Base-by-base conservation (phyloP, 2,797 vertebrate genomes). In the Neostethus bicornis region DNA sequence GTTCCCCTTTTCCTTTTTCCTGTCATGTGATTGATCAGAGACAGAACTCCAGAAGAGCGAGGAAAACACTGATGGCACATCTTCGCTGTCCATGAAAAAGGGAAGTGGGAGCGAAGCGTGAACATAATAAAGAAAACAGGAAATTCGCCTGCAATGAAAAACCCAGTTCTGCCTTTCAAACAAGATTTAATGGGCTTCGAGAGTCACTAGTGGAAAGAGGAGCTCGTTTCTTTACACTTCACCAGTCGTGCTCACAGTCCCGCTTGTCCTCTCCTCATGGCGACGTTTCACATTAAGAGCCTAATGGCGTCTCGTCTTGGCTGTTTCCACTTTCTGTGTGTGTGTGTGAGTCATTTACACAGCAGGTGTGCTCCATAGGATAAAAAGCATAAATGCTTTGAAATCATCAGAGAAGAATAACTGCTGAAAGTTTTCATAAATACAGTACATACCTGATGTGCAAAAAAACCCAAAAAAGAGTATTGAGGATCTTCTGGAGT, bases 81-180 rank as follows among this genome's bases (percentile, higher is more conserved):
- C 76, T 66, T 49, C 46, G 63, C 66, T 64, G 80, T 86, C 79
- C 84, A 76, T 79, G 80, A 79, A 86, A 83, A 84, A 42, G 70
- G 85, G 87, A 91, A 90, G 75, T 24, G 16, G 51, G 61, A 52
- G 53, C 79, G 81, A 85, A 75, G 70, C 59, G 25, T 28, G 66
- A 79, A 79, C 51, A 49, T 61, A 73, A 81, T 81, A 77, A 87
- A 88, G 77, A 89, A 89, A 91, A 91, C 90, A 91, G 91, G 90
- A 91, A 87, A 88, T 89, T 75, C 77, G 76, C 75, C 77, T 12
- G 49, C 41, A 45, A 34, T 73, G 67, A 72, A 81, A 77, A 79
- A 80, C 75, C 66, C 14, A 0, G 23, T 37, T 20, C 29, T 29
- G 55, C 66, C 64, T 64, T 81, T 77, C 64, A 55, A 65, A 61